These are phyloP conservation scores for Apodemia duryi DNA, from an alignment of 2,888 invertebrate species.

Conservation along the genomic window DNA sequence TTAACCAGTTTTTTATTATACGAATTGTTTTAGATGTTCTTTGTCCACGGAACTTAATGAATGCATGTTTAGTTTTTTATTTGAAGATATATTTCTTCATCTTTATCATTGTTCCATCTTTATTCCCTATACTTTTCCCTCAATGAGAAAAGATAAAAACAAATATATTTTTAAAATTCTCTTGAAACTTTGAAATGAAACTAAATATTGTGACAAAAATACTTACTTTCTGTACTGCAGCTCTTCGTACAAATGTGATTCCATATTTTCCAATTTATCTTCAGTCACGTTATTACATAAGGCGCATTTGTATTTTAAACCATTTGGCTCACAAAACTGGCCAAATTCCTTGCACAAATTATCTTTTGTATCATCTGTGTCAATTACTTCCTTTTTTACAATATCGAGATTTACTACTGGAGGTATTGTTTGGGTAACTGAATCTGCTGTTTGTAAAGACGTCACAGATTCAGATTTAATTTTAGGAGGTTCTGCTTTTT, in stretches of 20 bases:
- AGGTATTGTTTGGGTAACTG: conserved; percentile 25
- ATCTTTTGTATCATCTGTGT: conserved; percentile 38
- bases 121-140: too few relatives aligned
- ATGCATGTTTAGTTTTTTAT: too few relatives aligned
- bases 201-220: conserved; percentile 6
- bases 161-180: too few relatives aligned
- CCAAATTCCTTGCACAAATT: conserved; percentile 52
- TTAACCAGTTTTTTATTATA: too few relatives aligned
- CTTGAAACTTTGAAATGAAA: background rate
- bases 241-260: conserved; percentile 83
- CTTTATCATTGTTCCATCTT: too few relatives aligned
- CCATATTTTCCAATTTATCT: conserved; percentile 79
- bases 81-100: too few relatives aligned
- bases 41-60: too few relatives aligned
- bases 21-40: too few relatives aligned
- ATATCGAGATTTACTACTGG: conserved; percentile 48
- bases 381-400: conserved; percentile 53
- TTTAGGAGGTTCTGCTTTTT: conserved; percentile 37
- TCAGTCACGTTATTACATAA: conserved; percentile 80
- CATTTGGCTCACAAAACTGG: conserved; percentile 69
- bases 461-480: conserved; percentile 47
- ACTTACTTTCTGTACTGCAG: conserved; percentile 82
- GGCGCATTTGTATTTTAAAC: conserved; percentile 79
- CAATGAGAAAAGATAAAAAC: too few relatives aligned
- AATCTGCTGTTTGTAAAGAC: conserved; percentile 18